phyloP scores from a whole-genome alignment of 2,113 vertebrate genomes.

The Diglossa brunneiventris region DNA sequence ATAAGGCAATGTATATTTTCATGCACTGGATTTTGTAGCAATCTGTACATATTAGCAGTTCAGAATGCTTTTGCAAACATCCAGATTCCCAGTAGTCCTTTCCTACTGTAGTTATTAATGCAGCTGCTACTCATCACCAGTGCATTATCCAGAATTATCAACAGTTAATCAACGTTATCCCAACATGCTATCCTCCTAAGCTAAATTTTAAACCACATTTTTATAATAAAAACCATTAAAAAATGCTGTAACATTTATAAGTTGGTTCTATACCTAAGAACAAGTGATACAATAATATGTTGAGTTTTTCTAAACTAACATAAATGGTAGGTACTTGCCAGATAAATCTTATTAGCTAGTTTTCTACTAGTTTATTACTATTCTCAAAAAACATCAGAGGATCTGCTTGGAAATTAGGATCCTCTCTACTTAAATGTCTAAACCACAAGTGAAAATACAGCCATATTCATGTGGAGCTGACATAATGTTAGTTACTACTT shows the following conservation, averaged over 20 bases:
- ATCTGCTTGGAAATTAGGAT: background rate
- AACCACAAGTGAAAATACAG: background rate
- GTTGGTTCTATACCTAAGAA: background rate
- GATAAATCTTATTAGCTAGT: background rate
- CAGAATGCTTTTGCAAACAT: slow-evolving; percentile 16
- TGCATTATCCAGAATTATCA: background rate
- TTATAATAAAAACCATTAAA: background rate
- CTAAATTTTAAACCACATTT: background rate
- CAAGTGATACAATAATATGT: background rate
- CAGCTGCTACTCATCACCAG: background rate
- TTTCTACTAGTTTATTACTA: background rate
- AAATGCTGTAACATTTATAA: background rate
- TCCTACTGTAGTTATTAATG: background rate
- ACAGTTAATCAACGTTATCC: background rate
- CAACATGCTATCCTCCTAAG: background rate
- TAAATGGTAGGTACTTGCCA: background rate
- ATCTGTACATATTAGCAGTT: background rate
- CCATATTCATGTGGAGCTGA: background rate
- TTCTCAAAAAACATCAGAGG: background rate
- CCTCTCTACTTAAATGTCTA: background rate
- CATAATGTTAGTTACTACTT: background rate
- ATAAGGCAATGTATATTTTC: background rate
- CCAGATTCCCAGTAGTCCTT: background rate
- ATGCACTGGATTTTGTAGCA: background rate
- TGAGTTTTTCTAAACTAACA: background rate